Base-by-base conservation (phyloP, 2,113 vertebrate species). In the Opisthocomus hoazin region DNA sequence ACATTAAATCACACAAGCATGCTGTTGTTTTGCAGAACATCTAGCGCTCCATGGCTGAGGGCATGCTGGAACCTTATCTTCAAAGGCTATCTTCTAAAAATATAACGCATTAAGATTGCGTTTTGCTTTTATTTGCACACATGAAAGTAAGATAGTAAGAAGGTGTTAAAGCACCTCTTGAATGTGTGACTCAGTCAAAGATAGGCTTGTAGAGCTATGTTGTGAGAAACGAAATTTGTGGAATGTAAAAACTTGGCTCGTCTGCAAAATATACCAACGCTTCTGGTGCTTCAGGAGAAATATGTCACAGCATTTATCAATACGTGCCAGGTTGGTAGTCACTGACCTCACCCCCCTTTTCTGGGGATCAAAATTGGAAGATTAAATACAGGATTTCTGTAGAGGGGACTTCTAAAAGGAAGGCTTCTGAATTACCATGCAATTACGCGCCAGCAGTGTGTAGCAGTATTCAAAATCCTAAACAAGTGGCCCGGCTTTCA, bases 301-400 rank as follows among this genome's bases (percentile, higher is more conserved):
- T 0, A 1, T 5, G 10, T 39, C 3, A 0, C 24, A 1, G 37
- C 5, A 0, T 48, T 70, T 27, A 10, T 19, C 30, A 3, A 0
- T 23, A 0, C 1, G 24, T 39, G 37, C 58, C 48, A 36, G 64
- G 15, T 6, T 6, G 30, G 2, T 23, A 17, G 22, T 51, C 6
- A 0, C 57, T 43, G 58, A 24, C 41, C 70, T 60, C 27, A 0
- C 19, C 23, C 27, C 29, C 23, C 64, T 50, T 34, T 11, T 21
- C 51, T 51, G 30, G 69, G 43, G 43, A 5, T 71, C 2, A 15
- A 84, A 76, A 76, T 19, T 18, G 18, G 18, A 21, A 48, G n/a
- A 45, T 64, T 21, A 87, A 74, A 50, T 2, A 2, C 2, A 2
- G 37, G 20, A 4, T 43, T 37, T 50, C 29, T 15, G 5, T 1